Conservation (phyloP, 1,140 invertebrate genomes). For the Plectus sambesii region DNA sequence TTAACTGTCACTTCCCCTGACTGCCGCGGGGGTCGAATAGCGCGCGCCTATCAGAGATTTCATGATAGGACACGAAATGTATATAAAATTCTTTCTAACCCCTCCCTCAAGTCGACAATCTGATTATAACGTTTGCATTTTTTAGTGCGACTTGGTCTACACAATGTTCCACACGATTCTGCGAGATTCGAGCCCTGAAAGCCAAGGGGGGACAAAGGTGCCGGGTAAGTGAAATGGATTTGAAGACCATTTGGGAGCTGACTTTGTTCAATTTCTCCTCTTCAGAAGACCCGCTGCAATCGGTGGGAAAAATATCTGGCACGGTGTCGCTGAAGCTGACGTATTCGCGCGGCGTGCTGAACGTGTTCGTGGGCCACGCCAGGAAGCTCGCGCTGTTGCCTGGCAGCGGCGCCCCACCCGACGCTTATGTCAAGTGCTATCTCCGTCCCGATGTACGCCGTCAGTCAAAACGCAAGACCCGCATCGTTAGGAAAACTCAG, state of each 20-base stretch:
- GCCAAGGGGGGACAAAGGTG: neutral
- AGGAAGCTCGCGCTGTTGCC: slow-evolving; percentile 16
- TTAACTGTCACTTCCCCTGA: no score
- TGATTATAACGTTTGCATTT: no score
- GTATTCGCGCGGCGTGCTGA: neutral
- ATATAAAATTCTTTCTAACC: no score
- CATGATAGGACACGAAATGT: no score
- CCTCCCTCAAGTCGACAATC: no score
- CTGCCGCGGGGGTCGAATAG: no score
- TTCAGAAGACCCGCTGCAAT: neutral
- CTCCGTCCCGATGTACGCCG: slow-evolving; percentile 19
- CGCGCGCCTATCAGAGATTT: no score
- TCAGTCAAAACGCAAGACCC: slow-evolving; percentile 20
- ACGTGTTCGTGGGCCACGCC: slow-evolving; percentile 18
- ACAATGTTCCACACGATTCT: slow-evolving; percentile 93
- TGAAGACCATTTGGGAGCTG: neutral
- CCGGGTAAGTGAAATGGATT: neutral
- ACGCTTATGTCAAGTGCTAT: slow-evolving; percentile 26
- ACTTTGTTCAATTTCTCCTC: neutral
- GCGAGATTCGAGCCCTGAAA: slow-evolving; percentile 56
- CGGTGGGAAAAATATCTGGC: neutral
- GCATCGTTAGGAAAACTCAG: slow-evolving; percentile 17
- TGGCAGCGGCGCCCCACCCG: slow-evolving; percentile 13
- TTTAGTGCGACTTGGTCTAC: slow-evolving; percentile 87
- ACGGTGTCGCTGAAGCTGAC: neutral